Evolutionary conservation across 2,113 vertebrate genomes (phyloP).

Genomic region (Laticauda laticaudata): DNA sequence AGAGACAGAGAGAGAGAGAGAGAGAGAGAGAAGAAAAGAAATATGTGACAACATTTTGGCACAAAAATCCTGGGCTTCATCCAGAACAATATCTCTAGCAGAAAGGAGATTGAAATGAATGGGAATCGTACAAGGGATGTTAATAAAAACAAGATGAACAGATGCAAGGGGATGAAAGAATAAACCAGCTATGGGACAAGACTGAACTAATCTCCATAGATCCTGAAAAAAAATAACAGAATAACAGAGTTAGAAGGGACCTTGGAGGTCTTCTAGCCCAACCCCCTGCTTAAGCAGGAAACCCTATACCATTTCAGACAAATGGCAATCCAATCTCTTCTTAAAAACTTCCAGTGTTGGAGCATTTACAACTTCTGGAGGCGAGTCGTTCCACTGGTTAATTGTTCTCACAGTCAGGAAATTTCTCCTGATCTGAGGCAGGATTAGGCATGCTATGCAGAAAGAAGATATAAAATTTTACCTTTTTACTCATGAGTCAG

Average conservation of each 20-base stretch:
- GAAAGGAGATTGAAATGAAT: background rate
- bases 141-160: background rate
- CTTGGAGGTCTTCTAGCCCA: background rate
- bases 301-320: background rate
- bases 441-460: background rate
- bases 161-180: background rate
- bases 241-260: background rate
- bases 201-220: background rate
- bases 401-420: background rate
- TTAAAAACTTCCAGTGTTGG: no score
- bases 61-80: background rate
- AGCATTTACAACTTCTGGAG: no score
- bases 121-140: background rate
- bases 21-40: constrained; percentile 12
- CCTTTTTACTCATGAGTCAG: background rate
- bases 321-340: no score
- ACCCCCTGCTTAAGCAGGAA: background rate
- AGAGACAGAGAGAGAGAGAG: background rate
- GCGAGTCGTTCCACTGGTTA: background rate
- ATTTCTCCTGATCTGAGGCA: background rate
- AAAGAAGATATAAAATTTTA: background rate
- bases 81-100: background rate
- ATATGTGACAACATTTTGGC: constrained; percentile 59
- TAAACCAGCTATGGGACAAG: background rate
- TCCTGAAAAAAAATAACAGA: background rate